Percentiles rank a stretch among this genome's conserved stretches.
Conservation (phyloP, 2,888 invertebrate species). For the Trachelus tabidus region DNA sequence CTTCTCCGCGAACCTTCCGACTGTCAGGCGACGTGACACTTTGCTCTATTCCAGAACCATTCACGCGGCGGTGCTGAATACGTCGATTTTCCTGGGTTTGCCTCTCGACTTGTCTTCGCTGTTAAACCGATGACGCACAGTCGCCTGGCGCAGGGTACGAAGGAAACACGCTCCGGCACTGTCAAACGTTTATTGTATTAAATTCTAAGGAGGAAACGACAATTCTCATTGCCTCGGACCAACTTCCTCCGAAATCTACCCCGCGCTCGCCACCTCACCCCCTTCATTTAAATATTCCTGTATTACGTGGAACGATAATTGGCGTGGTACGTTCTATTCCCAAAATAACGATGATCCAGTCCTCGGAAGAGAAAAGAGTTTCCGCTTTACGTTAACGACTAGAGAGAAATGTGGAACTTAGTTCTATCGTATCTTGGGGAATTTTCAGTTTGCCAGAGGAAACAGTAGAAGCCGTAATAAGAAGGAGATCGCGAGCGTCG, state of each 20-base stretch:
- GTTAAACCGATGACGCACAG: not conserved
- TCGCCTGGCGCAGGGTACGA: not conserved
- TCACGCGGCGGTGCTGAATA: not conserved
- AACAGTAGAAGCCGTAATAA: not conserved
- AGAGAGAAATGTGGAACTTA: not conserved
- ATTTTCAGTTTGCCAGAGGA: not conserved
- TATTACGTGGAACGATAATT: not conserved
- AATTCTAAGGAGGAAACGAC: slow-evolving; percentile 5
- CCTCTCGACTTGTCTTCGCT: not conserved
- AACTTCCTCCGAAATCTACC: not conserved
- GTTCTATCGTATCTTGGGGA: not conserved
- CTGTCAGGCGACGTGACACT: not conserved
- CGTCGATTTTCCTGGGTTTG: not conserved
- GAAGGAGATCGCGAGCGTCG: not conserved
- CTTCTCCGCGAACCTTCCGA: not conserved
- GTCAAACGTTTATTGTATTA: not conserved
- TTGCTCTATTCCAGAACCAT: not conserved
- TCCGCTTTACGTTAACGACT: not conserved
- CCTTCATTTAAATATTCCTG: not conserved
- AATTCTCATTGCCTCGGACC: not conserved
- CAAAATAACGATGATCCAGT: not conserved
- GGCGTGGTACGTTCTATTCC: not conserved
- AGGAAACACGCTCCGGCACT: not conserved
- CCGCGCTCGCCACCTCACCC: not conserved
- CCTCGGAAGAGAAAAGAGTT: not conserved